Percentiles rank a stretch among this genome's conserved stretches.
phyloP scores from a whole-genome alignment of 2,113 vertebrate species.

The Tichodroma muraria region DNA sequence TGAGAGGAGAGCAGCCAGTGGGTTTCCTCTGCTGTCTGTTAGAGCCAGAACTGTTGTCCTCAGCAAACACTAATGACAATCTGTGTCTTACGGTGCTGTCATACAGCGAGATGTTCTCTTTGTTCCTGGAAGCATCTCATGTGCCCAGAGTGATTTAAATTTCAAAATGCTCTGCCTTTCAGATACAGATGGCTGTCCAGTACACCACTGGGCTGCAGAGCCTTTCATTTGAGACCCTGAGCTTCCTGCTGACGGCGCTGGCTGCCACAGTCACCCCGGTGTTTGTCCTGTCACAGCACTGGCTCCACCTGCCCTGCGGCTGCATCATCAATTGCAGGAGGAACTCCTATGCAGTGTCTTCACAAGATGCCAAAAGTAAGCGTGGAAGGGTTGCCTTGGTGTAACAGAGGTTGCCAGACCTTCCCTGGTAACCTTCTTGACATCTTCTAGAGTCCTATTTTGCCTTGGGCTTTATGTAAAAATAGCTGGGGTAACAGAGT shows the following conservation, averaged over 20 bases:
- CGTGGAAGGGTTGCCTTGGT: neutral
- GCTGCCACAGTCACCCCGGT: constrained; percentile 83
- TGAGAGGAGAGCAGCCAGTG: neutral
- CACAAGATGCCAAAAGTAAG: constrained; percentile 70
- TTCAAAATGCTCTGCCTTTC: constrained; percentile 52
- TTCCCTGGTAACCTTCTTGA: neutral
- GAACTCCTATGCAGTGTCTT: constrained; percentile 11
- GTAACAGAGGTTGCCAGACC: neutral
- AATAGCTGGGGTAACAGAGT: neutral
- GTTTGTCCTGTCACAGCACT: constrained; percentile 89
- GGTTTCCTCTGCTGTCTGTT: neutral
- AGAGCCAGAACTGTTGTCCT: neutral
- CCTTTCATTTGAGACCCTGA: constrained; percentile 79
- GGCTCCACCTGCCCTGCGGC: constrained; percentile 93
- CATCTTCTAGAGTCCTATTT: neutral
- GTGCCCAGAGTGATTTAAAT: neutral
- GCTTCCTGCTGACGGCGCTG: constrained; percentile 89
- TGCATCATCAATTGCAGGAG: constrained; percentile 91
- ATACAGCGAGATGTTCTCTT: neutral
- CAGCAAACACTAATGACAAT: neutral
- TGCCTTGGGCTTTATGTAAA: neutral
- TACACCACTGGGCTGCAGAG: constrained; percentile 75
- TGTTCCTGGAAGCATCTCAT: neutral
- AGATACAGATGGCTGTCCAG: constrained; percentile 85
- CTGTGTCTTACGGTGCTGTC: neutral